These are phyloP conservation scores for Nasua narica DNA, from an alignment of 2,797 vertebrate genomes.

Conservation along the genomic window DNA sequence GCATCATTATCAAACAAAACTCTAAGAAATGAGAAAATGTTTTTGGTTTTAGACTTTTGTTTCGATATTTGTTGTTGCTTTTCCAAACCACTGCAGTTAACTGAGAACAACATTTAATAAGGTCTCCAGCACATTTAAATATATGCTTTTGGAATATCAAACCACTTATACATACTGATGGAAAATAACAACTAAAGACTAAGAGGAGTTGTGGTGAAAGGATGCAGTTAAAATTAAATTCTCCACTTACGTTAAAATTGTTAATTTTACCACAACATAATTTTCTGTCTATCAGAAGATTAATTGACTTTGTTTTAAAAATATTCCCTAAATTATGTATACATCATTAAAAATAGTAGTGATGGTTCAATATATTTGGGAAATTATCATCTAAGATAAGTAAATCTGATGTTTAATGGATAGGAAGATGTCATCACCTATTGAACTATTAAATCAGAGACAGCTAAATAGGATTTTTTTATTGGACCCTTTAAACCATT, in stretches of 20 bases:
- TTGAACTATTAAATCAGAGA: slow-evolving; percentile 21
- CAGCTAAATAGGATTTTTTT: neutral
- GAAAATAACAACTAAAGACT: neutral
- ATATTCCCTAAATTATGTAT: slow-evolving; percentile 60
- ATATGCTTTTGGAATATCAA: slow-evolving; percentile 17
- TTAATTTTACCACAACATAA: slow-evolving; percentile 57
- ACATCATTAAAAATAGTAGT: slow-evolving; percentile 51
- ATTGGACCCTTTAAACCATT: neutral
- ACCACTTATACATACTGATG: neutral
- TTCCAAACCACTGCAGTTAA: slow-evolving; percentile 33
- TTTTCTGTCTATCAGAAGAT: slow-evolving; percentile 48
- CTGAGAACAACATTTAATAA: slow-evolving; percentile 32
- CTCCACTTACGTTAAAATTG: slow-evolving; percentile 31
- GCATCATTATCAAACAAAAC: slow-evolving; percentile 43
- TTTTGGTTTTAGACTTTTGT: slow-evolving; percentile 43
- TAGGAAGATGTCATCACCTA: neutral
- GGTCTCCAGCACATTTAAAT: neutral
- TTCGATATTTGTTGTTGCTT: slow-evolving; percentile 47
- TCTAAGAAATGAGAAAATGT: slow-evolving; percentile 30
- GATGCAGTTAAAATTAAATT: slow-evolving; percentile 49
- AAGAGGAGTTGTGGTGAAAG: neutral
- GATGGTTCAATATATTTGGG: slow-evolving; percentile 39
- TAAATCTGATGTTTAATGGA: slow-evolving; percentile 14
- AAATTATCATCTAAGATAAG: slow-evolving; percentile 36
- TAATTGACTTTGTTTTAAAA: slow-evolving; percentile 60